Evolutionary conservation across 2,888 invertebrate genomes (phyloP).

Genomic region (Pammene fasciana): DNA sequence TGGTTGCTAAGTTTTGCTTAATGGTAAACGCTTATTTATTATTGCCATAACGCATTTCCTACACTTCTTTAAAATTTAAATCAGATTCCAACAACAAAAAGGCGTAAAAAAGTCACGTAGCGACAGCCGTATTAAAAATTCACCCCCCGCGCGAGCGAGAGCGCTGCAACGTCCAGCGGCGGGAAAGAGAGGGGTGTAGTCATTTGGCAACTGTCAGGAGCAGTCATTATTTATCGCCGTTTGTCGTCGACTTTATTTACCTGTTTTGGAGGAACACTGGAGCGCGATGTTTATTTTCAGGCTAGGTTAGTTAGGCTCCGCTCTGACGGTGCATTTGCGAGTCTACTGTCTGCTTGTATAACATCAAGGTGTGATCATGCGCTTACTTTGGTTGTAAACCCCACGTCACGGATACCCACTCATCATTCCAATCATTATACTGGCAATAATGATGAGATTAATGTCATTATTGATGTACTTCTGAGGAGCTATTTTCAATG

Average conservation of each 20-base stretch:
- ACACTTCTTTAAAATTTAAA: constrained; percentile 34
- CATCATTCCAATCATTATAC: too few relatives aligned
- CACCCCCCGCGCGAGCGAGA: constrained; percentile 51
- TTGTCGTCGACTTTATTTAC: constrained; percentile 29
- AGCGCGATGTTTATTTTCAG: neutral
- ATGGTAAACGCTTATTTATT: too few relatives aligned
- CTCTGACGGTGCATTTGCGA: neutral
- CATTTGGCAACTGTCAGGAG: constrained; percentile 74
- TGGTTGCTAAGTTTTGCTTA: too few relatives aligned
- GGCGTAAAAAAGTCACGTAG: constrained; percentile 45
- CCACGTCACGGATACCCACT: too few relatives aligned
- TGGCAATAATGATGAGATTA: too few relatives aligned
- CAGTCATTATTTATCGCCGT: constrained; percentile 71
- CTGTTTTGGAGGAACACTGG: constrained; percentile 22
- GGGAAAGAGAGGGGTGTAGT: constrained; percentile 57
- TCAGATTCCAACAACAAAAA: constrained; percentile 40
- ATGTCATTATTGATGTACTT: too few relatives aligned
- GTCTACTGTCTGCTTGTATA: neutral
- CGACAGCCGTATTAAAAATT: constrained; percentile 58
- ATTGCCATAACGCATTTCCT: neutral
- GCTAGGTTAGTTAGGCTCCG: neutral
- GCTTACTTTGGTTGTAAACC: neutral
- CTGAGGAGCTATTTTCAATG: too few relatives aligned
- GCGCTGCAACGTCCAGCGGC: constrained; percentile 38
- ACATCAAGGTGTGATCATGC: too few relatives aligned